Conservation (phyloP, 2,888 invertebrate species). For the Tanytarsus gracilentus region DNA sequence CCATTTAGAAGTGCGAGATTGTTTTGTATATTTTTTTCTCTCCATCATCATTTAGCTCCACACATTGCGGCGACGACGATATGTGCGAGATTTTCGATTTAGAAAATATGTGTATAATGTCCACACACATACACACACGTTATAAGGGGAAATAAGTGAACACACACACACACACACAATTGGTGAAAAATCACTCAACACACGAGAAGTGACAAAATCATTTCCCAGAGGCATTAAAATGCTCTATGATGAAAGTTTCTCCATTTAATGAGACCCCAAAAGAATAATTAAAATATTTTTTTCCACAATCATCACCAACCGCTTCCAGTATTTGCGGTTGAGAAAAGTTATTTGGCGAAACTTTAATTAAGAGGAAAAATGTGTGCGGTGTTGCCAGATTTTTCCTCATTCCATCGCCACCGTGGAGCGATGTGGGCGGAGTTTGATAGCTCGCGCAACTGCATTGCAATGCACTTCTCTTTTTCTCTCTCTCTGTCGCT, state of each 20-base stretch:
- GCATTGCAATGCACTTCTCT: neutral
- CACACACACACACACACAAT: conserved; percentile 2
- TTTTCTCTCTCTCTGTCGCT: neutral
- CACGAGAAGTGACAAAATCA: conserved; percentile 3
- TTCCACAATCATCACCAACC: no score
- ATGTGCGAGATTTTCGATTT: conserved; percentile 3
- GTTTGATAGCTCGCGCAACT: neutral
- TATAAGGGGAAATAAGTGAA: neutral
- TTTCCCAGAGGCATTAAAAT: neutral
- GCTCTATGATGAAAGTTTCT: no score
- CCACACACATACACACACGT: neutral
- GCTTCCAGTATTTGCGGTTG: no score
- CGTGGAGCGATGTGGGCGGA: neutral
- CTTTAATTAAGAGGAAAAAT: neutral
- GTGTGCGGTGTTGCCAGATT: conserved; percentile 1
- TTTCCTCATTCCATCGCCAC: neutral
- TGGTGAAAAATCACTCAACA: neutral
- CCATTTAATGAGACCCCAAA: no score
- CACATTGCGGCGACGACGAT: neutral
- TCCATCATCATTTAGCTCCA: neutral
- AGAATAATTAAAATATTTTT: no score
- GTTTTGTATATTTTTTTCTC: neutral
- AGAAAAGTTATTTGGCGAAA: no score
- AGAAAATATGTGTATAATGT: neutral
- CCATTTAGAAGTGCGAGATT: conserved; percentile 26